Conservation (phyloP, 2,113 vertebrate genomes). For the Nothocercus julius region DNA sequence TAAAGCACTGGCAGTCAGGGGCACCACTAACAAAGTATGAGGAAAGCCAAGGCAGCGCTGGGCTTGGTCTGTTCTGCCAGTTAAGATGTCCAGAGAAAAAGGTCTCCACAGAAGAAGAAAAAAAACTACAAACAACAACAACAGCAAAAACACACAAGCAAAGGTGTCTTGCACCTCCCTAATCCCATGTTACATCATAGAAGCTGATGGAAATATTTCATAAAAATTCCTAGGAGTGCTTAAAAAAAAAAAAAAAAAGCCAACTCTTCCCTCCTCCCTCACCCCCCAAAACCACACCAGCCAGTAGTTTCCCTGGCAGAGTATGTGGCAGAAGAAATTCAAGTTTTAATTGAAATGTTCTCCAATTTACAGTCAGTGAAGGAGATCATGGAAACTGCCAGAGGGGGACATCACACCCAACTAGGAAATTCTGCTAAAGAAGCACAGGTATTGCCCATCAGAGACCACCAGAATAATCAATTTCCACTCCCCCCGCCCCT, state of each 20-base stretch:
- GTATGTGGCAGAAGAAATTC: not conserved
- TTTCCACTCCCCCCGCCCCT: no score
- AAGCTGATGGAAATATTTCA: not conserved
- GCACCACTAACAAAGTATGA: not conserved
- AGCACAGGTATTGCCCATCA: not conserved
- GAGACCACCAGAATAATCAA: not conserved
- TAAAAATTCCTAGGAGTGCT: not conserved
- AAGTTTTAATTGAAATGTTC: not conserved
- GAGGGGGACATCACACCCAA: not conserved
- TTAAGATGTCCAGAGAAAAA: not conserved
- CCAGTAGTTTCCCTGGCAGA: not conserved
- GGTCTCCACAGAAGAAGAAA: not conserved
- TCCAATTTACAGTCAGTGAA: not conserved
- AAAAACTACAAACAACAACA: no score
- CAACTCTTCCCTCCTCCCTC: no score
- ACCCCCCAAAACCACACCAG: no score
- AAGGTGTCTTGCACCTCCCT: not conserved
- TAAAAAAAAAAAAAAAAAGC: not conserved
- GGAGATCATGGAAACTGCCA: not conserved
- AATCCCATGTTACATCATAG: not conserved
- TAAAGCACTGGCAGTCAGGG: not conserved
- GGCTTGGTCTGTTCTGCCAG: not conserved
- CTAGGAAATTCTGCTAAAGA: not conserved
- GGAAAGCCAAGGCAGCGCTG: not conserved
- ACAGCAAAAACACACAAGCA: not conserved